Evolutionary conservation across 2,113 vertebrate genomes (phyloP).

Genomic region (Gnathonemus longibarbis): DNA sequence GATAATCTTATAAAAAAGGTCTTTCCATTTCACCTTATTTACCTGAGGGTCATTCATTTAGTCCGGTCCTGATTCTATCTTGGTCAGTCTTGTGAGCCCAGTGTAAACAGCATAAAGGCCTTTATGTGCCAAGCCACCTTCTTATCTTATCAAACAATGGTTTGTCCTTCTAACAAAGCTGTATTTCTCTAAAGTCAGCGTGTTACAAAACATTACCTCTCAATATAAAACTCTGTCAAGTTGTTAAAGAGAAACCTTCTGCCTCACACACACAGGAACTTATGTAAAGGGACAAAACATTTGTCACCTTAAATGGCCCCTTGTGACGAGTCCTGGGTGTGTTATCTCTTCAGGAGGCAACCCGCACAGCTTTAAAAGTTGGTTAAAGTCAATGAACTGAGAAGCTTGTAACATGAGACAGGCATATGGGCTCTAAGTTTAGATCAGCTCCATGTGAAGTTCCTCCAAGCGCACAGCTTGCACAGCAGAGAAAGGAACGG

Average conservation of each 20-base stretch:
- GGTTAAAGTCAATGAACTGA: constrained; percentile 26
- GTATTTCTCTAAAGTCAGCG: neutral
- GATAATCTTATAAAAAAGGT: constrained; percentile 14
- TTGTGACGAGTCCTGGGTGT: constrained; percentile 13
- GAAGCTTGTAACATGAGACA: constrained; percentile 52
- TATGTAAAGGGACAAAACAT: neutral
- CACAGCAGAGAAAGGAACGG: neutral
- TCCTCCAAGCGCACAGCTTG: neutral
- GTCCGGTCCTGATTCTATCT: constrained; percentile 34
- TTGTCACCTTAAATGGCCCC: neutral
- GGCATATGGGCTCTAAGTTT: constrained; percentile 55
- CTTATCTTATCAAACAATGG: neutral
- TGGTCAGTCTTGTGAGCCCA: constrained; percentile 37
- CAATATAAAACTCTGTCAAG: neutral
- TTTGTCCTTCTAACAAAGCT: constrained; percentile 21
- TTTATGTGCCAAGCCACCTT: constrained; percentile 29
- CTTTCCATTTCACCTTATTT: constrained; percentile 22
- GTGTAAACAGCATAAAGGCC: constrained; percentile 41
- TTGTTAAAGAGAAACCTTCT: neutral
- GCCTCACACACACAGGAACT: neutral
- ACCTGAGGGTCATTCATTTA: constrained; percentile 18
- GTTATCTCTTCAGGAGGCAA: constrained; percentile 20
- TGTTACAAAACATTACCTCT: neutral
- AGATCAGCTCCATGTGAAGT: constrained; percentile 45
- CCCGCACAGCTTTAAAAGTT: constrained; percentile 11